Evolutionary conservation across 2,888 invertebrate genomes (phyloP), one percentile per base, ranked within the genome.

Genomic region (Ellobium chinense): DNA sequence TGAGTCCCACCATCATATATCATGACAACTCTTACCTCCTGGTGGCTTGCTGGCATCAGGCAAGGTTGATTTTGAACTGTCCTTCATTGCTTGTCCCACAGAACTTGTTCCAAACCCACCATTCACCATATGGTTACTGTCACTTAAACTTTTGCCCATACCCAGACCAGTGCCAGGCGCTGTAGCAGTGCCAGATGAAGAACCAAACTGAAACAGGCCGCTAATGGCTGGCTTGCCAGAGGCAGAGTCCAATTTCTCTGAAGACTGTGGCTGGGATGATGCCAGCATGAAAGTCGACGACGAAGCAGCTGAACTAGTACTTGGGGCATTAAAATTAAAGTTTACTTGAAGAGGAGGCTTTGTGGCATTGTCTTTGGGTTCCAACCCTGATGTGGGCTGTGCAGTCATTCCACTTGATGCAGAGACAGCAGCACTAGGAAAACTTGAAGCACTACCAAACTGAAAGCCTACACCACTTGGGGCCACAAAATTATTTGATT

Each of bases 181-280:
- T 14, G 60, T 29, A 18, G 34, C 27, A 24, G 21, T 56, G 12
- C 56, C 37, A n/a, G 65, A 54, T 1, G 81, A 29, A 14, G 58
- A 65, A 39, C 82, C 82, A 76, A 82, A 82, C 76, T 79, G 75
- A 58, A 82, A 78, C 34, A 39, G 56, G n/a, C n/a, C n/a, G 56
- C n/a, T 54, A 29, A 31, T 73, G 24, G 58, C 29, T 21, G 73
- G 29, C 31, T 46, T 29, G 1, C 36, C 27, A 18, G 34, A 62
- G 24, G 18, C 5, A 58, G 54, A 56, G 21, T 31, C 36, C 0
- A 68, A 7, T 2, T 60, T 56, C 37, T 79, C 80, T 56, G 24
- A 5, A 9, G 4, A 1, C n/a, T 65, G 65, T n/a, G 63, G 34
- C 39, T 68, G 68, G 12, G 70, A 31, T 54, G 56, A 14, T 56